phyloP scores from a whole-genome alignment of 2,797 vertebrate genomes.

The Euphonia xanthogaster region DNA sequence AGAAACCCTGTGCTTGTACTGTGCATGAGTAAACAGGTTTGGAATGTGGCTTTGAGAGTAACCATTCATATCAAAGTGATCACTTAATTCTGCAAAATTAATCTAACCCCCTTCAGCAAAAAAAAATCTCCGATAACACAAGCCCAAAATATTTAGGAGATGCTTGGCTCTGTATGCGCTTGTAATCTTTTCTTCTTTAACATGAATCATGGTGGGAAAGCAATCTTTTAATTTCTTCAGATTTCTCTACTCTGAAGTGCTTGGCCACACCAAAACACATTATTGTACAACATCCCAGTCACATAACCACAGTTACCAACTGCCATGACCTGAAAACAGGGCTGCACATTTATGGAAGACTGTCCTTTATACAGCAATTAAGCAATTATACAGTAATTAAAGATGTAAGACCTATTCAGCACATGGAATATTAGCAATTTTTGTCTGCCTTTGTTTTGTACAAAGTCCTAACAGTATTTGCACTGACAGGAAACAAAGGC shows the following conservation, averaged over 20 bases:
- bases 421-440: background rate
- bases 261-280: background rate
- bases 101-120: background rate
- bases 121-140: accelerated
- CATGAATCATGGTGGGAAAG: background rate
- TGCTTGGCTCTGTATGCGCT: background rate
- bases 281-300: background rate
- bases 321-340: background rate
- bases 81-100: background rate
- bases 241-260: background rate
- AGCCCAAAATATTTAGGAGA: background rate
- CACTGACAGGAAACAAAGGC: background rate
- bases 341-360: background rate
- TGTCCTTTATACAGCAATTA: background rate
- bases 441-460: background rate
- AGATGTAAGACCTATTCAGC: background rate
- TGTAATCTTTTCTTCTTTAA: background rate
- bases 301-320: background rate
- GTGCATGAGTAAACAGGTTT: background rate
- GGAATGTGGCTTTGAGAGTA: background rate
- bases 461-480: background rate
- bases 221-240: background rate
- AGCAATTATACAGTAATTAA: constrained; percentile 12
- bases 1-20: background rate
- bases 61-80: background rate